These are phyloP conservation scores for Mellivora capensis DNA, from an alignment of 2,113 vertebrate genomes.

Conservation along the genomic window DNA sequence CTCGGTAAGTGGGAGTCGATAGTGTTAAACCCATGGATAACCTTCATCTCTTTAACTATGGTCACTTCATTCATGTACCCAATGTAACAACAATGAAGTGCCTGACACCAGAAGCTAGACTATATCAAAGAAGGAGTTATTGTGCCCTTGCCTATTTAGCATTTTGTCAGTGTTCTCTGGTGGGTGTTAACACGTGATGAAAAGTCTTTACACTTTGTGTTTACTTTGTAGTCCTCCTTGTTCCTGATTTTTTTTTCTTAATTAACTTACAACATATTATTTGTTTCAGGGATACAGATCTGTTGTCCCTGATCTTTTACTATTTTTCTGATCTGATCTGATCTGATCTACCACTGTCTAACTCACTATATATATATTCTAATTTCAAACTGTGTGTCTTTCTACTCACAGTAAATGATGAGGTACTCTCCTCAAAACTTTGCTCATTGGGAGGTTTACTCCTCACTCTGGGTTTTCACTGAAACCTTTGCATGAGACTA, in stretches of 20 bases:
- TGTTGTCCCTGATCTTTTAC: no score
- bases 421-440: not conserved
- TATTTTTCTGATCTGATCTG: not conserved
- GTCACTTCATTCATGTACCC: not conserved
- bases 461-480: not conserved
- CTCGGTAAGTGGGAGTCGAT: not conserved
- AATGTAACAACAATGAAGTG: not conserved
- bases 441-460: not conserved
- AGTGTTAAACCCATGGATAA: fast-evolving
- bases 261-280: no score
- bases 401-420: not conserved
- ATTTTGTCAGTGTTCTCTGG: not conserved
- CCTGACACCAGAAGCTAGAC: not conserved
- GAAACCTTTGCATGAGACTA: not conserved
- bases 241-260: not conserved
- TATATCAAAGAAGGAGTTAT: fast-evolving
- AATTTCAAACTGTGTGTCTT: not conserved
- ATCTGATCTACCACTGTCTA: not conserved
- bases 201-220: not conserved
- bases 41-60: not conserved
- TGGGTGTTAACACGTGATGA: not conserved
- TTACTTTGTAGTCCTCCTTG: not conserved
- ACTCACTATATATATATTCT: not conserved
- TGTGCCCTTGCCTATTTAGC: not conserved
- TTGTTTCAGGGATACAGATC: no score